A percentile compares a stretch with the other conserved stretches of the same genome.
phyloP scores from a whole-genome alignment of 2,797 vertebrate species.

The Pagetopsis macropterus region DNA sequence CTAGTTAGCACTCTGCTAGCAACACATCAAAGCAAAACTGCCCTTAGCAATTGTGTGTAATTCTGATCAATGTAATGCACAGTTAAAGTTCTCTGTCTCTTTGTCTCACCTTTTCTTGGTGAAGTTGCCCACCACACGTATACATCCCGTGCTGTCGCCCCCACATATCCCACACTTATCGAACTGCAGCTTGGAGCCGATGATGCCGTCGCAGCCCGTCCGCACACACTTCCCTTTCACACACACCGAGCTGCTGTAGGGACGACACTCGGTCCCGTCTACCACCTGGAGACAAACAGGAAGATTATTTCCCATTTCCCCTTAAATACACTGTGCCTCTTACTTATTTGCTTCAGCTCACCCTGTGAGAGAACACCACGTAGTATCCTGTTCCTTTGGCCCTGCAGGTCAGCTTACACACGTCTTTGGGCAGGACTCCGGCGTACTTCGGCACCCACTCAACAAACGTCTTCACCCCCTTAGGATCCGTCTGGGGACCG shows the following conservation, averaged over 20 bases:
- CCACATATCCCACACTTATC: slow-evolving; percentile 97
- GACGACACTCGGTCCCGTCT: slow-evolving; percentile 93
- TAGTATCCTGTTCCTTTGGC: slow-evolving; percentile 98
- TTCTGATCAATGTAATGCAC: not conserved
- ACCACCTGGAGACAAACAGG: slow-evolving; percentile 67
- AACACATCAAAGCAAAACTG: no score
- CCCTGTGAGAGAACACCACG: slow-evolving; percentile 97
- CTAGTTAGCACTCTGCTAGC: not conserved
- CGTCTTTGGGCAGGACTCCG: slow-evolving; percentile 91
- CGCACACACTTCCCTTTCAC: slow-evolving; percentile 94
- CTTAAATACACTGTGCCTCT: not conserved
- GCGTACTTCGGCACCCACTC: slow-evolving; percentile 98
- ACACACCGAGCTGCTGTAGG: slow-evolving; percentile 94
- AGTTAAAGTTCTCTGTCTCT: not conserved
- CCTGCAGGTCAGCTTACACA: slow-evolving; percentile 96
- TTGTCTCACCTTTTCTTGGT: slow-evolving; percentile 92
- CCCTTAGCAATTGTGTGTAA: no score
- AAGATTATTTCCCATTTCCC: not conserved
- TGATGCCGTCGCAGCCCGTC: slow-evolving; percentile 95
- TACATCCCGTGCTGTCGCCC: slow-evolving; percentile 93
- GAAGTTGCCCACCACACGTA: slow-evolving; percentile 92
- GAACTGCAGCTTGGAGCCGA: slow-evolving; percentile 95
- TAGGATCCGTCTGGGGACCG: slow-evolving; percentile 94
- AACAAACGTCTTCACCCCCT: slow-evolving; percentile 95
- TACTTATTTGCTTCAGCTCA: slow-evolving; percentile 68